Evolutionary conservation across 2,113 vertebrate species (phyloP).

Genomic region (Arothron firmamentum): DNA sequence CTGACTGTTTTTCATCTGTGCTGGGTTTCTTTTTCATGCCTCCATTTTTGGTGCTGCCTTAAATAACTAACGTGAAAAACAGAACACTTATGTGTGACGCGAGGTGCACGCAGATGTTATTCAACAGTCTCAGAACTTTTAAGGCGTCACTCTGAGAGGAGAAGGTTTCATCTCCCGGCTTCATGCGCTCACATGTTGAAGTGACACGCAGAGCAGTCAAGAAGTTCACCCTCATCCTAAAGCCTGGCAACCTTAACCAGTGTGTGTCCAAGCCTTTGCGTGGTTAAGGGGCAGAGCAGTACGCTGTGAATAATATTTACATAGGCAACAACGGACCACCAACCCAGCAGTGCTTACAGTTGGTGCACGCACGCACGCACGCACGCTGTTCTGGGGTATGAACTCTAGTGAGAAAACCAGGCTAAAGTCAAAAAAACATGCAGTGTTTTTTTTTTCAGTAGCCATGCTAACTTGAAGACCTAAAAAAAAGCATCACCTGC

Average conservation of each 20-base stretch:
- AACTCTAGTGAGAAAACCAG: slow-evolving; percentile 31
- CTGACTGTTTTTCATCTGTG: background rate
- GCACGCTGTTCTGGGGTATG: slow-evolving; percentile 19
- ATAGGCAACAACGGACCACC: slow-evolving; percentile 57
- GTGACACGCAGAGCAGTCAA: too few species aligned
- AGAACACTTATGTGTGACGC: background rate
- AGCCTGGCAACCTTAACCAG: background rate
- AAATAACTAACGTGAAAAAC: background rate
- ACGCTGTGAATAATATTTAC: slow-evolving; percentile 62
- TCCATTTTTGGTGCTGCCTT: background rate
- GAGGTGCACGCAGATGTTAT: background rate
- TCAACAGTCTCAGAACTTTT: background rate
- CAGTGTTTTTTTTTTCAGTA: slow-evolving; percentile 30
- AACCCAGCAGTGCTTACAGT: slow-evolving; percentile 44
- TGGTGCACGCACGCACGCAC: slow-evolving; percentile 26
- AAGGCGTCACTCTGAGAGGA: too few species aligned
- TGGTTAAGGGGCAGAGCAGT: slow-evolving; percentile 35
- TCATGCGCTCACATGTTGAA: too few species aligned
- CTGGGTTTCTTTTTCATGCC: too few species aligned
- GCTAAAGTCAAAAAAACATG: slow-evolving; percentile 9
- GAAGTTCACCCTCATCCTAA: too few species aligned
- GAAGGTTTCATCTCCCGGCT: too few species aligned
- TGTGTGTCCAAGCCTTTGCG: slow-evolving; percentile 27
- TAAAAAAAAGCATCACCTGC: slow-evolving; percentile 12
- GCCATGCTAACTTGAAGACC: slow-evolving; percentile 8